Base-by-base conservation (phyloP, 2,888 invertebrate species). In the Cheilosia impressa region DNA sequence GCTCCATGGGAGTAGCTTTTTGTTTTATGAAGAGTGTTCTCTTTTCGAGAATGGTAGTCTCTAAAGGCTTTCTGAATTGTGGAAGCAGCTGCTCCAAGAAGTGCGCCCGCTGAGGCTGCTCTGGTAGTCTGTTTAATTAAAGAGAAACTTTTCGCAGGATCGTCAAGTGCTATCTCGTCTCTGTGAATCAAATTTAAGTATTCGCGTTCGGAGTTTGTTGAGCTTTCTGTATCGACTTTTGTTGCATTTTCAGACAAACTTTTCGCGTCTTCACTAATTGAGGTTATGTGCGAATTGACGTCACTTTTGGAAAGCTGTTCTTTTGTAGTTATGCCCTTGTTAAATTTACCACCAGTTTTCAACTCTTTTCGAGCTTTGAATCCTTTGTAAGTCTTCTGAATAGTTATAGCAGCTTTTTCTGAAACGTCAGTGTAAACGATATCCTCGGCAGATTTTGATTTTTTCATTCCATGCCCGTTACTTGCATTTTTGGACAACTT, bases 371-470 rank as follows among this genome's bases (percentile, higher is more conserved):
- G 38, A 7, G 66, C 57, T 9, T 78, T 81, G 34, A 87, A 85
- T 7, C 88, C 87, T 50, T 87, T 76, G 47, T 77, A 88, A 9
- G 76, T 75, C 17, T 83, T 87, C 72, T 88, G 88, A 63, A 88
- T 87, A 17, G 68, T 73, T 7, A 66, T 63, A 13, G 88, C 88
- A 0, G 88, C 85, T 15, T 87, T 45, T 3, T 84, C 53, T 6
- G n/a, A 2, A 2, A 27, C 17, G 1, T 63, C 19, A 4, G 7
- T 9, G 5, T 2, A 22, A n/a, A 7, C 43, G 27, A 17, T 15
- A 2, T 22, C 13, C 4, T 4, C 19, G 1, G 2, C 3, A 50
- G 50, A 50, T 2, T 10, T 50, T 50, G 50, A 10, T 50, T 52
- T 52, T 52, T 52, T 10, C 19, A 22, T 22, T 13, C 22, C 50